Base-by-base conservation (phyloP, 2,113 vertebrate species). In the Bothrops jararaca region DNA sequence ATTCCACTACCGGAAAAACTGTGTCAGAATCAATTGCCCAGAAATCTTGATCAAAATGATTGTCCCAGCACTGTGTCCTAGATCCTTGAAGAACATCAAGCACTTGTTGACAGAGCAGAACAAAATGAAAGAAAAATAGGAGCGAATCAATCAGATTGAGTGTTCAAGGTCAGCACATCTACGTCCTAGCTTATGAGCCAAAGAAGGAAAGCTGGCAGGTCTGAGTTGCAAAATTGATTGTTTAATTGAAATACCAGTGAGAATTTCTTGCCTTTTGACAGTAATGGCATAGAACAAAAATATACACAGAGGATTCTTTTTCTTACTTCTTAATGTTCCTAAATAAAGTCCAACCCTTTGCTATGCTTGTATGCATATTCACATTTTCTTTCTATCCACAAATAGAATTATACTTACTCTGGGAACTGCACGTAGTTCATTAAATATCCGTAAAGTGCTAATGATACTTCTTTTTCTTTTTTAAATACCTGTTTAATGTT, bases 381-480 rank as follows among this genome's bases (percentile, higher is more conserved):
- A 29, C 22, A 24, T 57, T 60, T 50, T 20, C 1, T 34, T 64
- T 64, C 89, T 50, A 90, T 90, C n/a, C 26, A 85, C 74, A 93
- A 90, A 93, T 90, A 18, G 57, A 7, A 91, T 90, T 91, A 89
- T 93, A 85, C 74, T 90, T 92, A 39, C 26, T 89, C 58, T 0
- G 39, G 96, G 87, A 92, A 69, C 93, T 89, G 94, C 88, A 87
- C 89, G 92, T 91, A 90, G 95, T 94, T 96, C 96, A 95, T 94
- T 60, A 92, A 95, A 91, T 93, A 93, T 95, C 95, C 95, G 93
- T 93, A 95, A 95, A 95, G 94, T 93, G 91, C 95, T 94, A 92
- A 95, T 94, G 93, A 94, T 93, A 94, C 95, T 85, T 88, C 10
- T 15, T 64, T 60, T 58, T 60, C 53, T 50, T 39, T 64, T 87